Conservation (phyloP, 2,888 invertebrate genomes). For the Marasmarcha lunaedactyla region DNA sequence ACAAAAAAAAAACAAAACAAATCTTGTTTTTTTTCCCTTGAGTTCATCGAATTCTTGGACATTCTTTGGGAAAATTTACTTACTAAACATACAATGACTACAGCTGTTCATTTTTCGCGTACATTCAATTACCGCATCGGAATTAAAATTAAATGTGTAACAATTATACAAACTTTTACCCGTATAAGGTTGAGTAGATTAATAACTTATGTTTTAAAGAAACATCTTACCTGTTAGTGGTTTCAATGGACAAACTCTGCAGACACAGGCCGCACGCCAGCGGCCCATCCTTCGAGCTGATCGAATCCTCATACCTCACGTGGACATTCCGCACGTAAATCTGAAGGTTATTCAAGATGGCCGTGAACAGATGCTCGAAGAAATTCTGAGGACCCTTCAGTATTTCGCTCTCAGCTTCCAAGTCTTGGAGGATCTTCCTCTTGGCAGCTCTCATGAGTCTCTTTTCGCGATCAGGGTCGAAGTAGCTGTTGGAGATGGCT, state of each 20-base stretch:
- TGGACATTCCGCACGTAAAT: constrained; percentile 83
- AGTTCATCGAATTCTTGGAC: too few relatives aligned
- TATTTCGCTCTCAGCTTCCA: constrained; percentile 72
- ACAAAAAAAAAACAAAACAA: too few relatives aligned
- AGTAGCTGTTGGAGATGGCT: constrained; percentile 74
- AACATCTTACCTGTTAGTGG: constrained; percentile 77
- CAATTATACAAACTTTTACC: too few relatives aligned
- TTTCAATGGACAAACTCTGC: constrained; percentile 81
- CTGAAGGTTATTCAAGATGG: constrained; percentile 84
- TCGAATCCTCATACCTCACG: constrained; percentile 83
- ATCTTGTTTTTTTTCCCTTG: too few relatives aligned
- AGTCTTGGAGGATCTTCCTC: constrained; percentile 75
- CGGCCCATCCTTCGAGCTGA: constrained; percentile 74
- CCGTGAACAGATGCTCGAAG: constrained; percentile 79
- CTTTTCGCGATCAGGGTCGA: constrained; percentile 80
- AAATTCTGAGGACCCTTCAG: constrained; percentile 75
- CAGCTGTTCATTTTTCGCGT: too few relatives aligned
- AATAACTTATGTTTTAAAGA: not conserved
- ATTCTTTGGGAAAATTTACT: too few relatives aligned
- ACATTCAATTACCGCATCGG: too few relatives aligned
- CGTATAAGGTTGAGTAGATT: too few relatives aligned
- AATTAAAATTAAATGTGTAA: too few relatives aligned
- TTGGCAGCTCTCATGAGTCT: constrained; percentile 79
- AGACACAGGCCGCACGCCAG: constrained; percentile 83
- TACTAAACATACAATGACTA: too few relatives aligned